Evolutionary conservation across 2,113 vertebrate genomes (phyloP).

Genomic region (Haliaeetus leucogaster): DNA sequence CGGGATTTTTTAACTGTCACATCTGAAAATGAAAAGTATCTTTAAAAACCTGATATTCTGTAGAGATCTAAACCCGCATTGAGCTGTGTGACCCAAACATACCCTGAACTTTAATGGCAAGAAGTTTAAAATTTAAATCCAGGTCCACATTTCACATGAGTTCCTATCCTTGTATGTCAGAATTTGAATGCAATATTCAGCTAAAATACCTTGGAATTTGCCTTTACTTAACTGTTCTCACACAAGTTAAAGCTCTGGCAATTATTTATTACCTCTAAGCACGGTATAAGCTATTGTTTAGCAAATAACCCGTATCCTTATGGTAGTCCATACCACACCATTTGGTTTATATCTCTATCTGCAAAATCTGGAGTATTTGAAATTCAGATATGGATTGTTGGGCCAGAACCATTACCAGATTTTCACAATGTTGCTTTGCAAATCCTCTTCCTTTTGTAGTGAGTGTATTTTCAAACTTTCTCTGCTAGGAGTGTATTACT

Average conservation of each 20-base stretch:
- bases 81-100: conserved; percentile 34
- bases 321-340: neutral
- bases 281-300: neutral
- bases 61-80: conserved; percentile 22
- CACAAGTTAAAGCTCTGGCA: neutral
- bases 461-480: neutral
- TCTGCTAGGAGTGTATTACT: neutral
- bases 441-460: neutral
- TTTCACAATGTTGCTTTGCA: neutral
- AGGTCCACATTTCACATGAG: conserved; percentile 29
- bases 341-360: neutral
- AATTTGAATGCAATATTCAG: conserved; percentile 22
- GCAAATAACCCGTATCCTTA: neutral
- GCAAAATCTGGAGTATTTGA: neutral
- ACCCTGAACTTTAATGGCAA: conserved; percentile 25
- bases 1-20: conserved; percentile 52
- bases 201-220: conserved; percentile 25
- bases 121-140: conserved; percentile 30
- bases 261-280: conserved; percentile 2
- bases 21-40: conserved; percentile 53
- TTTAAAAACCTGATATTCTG: conserved; percentile 57
- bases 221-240: conserved; percentile 1
- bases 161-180: conserved; percentile 41
- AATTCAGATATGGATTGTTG: neutral
- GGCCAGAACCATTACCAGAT: neutral